phyloP scores from a whole-genome alignment of 2,113 vertebrate genomes.

The Labeo catla region DNA sequence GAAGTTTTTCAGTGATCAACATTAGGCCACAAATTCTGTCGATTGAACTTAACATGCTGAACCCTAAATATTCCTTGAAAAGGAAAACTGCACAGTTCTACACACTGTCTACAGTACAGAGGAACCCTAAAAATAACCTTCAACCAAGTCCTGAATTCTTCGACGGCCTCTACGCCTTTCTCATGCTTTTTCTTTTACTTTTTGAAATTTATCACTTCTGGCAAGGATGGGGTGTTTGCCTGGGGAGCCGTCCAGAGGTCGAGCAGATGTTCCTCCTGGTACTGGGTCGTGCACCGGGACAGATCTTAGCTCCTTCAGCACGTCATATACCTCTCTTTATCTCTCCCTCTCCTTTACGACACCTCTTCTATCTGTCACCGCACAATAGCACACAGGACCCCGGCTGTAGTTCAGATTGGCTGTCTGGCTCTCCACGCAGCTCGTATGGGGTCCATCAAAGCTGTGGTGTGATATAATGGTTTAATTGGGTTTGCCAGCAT shows the following conservation, averaged over 20 bases:
- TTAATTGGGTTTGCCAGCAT: constrained; percentile 62
- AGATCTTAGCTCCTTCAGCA: constrained; percentile 1
- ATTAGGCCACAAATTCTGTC: neutral
- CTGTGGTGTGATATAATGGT: constrained; percentile 55
- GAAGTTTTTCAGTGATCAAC: constrained; percentile 48
- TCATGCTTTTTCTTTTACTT: constrained; percentile 33
- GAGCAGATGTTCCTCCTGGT: constrained; percentile 70
- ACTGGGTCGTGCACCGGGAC: neutral
- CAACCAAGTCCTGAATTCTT: constrained; percentile 60
- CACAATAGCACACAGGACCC: neutral
- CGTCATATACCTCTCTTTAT: neutral
- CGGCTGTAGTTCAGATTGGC: constrained; percentile 1
- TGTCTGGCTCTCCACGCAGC: constrained; percentile 1
- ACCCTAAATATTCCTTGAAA: neutral
- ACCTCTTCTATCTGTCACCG: neutral
- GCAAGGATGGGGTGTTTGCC: constrained; percentile 68
- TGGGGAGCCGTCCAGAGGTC: constrained; percentile 67
- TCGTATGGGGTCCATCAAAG: constrained; percentile 34
- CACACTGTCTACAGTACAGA: constrained; percentile 29
- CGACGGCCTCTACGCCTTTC: constrained; percentile 63
- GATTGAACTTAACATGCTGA: neutral
- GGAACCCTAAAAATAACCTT: constrained; percentile 67
- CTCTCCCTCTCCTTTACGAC: constrained; percentile 1
- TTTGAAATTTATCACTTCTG: constrained; percentile 67
- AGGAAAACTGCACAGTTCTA: neutral